Conservation (phyloP, 2,797 vertebrate species). For the Sebastiscus albofasciatus region DNA sequence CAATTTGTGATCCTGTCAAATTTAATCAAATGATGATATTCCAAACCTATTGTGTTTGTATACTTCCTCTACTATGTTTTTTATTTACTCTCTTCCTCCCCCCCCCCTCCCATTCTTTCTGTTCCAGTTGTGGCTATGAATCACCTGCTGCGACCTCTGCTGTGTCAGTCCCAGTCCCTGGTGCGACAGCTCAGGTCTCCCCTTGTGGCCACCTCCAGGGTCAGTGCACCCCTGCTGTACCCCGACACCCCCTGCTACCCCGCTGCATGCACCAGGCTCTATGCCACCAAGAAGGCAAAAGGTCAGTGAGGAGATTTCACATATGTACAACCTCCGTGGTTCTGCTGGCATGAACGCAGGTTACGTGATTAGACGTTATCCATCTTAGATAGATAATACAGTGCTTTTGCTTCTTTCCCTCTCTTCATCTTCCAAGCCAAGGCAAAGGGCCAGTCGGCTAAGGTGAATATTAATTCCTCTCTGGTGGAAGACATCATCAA, state of each 20-base stretch:
- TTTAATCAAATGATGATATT: not conserved
- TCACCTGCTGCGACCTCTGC: constrained; percentile 78
- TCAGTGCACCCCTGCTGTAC: constrained; percentile 7
- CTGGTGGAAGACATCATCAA: constrained; percentile 93
- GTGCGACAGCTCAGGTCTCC: constrained; percentile 34
- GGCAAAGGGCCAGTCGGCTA: constrained; percentile 88
- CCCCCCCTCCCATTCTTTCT: not conserved
- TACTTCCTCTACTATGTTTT: not conserved
- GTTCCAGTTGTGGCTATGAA: constrained; percentile 78
- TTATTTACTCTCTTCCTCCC: not conserved
- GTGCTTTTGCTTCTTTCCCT: constrained; percentile 4
- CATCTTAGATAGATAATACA: constrained; percentile 14
- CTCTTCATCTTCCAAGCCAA: constrained; percentile 82
- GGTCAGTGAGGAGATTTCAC: constrained; percentile 58
- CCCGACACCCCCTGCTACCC: constrained; percentile 25
- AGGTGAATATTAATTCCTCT: constrained; percentile 89
- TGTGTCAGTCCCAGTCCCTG: constrained; percentile 62
- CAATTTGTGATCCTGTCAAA: not conserved
- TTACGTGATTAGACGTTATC: constrained; percentile 39
- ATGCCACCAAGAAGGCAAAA: constrained; percentile 94
- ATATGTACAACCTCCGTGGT: not conserved
- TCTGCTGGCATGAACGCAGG: not conserved
- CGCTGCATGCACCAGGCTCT: constrained; percentile 73
- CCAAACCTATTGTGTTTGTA: not conserved
- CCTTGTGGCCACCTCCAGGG: constrained; percentile 26